Conservation (phyloP, 1,140 invertebrate species). For the Drosophila ogumai region DNA sequence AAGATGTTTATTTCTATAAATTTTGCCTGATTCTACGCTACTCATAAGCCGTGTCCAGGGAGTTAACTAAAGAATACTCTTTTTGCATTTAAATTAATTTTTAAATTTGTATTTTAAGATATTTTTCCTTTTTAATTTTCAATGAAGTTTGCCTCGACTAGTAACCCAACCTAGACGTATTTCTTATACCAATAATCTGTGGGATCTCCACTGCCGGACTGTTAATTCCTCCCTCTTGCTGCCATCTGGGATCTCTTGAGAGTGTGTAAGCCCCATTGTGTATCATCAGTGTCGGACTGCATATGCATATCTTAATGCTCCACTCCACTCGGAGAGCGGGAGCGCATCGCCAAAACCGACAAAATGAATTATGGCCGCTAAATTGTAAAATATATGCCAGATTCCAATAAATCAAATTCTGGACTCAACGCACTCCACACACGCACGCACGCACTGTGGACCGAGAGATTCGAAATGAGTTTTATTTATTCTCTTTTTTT, state of each 20-base stretch:
- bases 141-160: neutral
- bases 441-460: constrained; percentile 17
- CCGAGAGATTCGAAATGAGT: constrained; percentile 68
- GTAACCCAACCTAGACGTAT: neutral
- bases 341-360: constrained; percentile 75
- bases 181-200: constrained; percentile 19
- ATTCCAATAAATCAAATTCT: constrained; percentile 78
- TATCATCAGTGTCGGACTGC: constrained; percentile 48
- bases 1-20: too few species aligned
- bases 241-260: constrained; percentile 6
- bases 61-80: too few species aligned
- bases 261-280: constrained; percentile 41
- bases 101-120: too few species aligned
- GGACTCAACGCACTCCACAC: constrained; percentile 31
- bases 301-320: constrained; percentile 69
- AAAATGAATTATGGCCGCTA: constrained; percentile 83
- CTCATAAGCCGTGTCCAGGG: too few species aligned
- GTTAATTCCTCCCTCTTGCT: neutral
- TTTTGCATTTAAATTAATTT: too few species aligned
- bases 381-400: constrained; percentile 82
- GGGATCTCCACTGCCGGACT: constrained; percentile 4
- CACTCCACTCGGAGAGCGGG: constrained; percentile 45
- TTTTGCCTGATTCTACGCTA: too few species aligned
- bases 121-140: neutral
- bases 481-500: constrained; percentile 33